phyloP scores from a whole-genome alignment of 37 sponge, comb jelly and placozoan species.

The Spongilla lacustris region DNA sequence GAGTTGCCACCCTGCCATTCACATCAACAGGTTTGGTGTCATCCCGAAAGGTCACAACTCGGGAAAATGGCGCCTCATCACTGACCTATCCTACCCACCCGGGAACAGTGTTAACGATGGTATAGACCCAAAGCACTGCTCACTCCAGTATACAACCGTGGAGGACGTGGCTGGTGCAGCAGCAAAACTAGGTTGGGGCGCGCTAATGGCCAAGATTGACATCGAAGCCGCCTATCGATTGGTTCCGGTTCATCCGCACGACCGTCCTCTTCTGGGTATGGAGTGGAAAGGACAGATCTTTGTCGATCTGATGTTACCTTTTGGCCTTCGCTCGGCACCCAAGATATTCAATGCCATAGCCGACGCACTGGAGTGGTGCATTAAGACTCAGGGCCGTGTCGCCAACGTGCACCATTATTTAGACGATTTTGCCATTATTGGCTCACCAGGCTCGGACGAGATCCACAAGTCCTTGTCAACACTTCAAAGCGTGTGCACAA shows the following conservation, averaged over 20 bases:
- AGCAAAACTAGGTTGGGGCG: not conserved
- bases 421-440: slow-evolving; percentile 49
- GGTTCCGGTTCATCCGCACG: not conserved
- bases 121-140: not conserved
- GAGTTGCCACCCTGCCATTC: not conserved
- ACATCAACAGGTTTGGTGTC: slow-evolving; percentile 23
- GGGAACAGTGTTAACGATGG: slow-evolving; percentile 5
- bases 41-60: slow-evolving; percentile 39
- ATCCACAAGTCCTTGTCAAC: slow-evolving; percentile 7
- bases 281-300: slow-evolving; percentile 9
- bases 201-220: not conserved
- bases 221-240: no score
- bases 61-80: slow-evolving; percentile 2
- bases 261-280: not conserved
- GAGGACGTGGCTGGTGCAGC: not conserved
- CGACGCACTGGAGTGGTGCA: not conserved
- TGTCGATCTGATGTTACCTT: not conserved
- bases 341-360: not conserved
- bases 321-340: not conserved
- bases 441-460: slow-evolving; percentile 26
- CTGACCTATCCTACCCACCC: slow-evolving; percentile 3
- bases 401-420: slow-evolving; percentile 12
- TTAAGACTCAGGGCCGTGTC: not conserved
- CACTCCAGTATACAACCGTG: not conserved
- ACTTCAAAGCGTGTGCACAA: slow-evolving; percentile 1